Conservation (phyloP, 2,888 invertebrate species). For the Gortyna flavago region DNA sequence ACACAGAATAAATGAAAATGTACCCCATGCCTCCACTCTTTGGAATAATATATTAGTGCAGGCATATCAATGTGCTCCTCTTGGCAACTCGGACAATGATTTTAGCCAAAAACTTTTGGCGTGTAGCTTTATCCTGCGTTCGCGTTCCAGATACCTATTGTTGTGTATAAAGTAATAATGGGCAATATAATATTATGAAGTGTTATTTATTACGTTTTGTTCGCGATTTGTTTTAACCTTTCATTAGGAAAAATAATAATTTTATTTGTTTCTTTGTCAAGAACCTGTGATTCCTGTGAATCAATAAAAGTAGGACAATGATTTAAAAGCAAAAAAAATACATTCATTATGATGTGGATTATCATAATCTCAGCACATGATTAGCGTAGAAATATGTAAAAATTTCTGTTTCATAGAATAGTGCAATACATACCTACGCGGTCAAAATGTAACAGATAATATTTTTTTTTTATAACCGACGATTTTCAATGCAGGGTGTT, state of each 20-base stretch:
- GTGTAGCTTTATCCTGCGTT: conserved; percentile 42
- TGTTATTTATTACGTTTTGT: neutral
- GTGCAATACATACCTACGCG: no score
- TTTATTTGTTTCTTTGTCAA: neutral
- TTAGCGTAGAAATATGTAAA: neutral
- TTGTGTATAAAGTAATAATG: conserved; percentile 28
- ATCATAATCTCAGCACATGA: neutral
- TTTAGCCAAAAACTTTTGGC: conserved; percentile 67
- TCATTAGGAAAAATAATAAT: neutral
- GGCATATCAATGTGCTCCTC: conserved; percentile 45
- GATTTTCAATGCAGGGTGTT: neutral
- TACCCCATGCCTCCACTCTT: conserved; percentile 9
- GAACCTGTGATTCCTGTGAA: neutral
- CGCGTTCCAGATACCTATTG: conserved; percentile 33
- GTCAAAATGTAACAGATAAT: neutral
- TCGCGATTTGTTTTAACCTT: neutral
- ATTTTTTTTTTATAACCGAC: neutral
- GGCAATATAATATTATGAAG: neutral
- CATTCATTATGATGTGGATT: neutral
- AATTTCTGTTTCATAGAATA: neutral
- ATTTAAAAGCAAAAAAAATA: neutral
- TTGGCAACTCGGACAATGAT: conserved; percentile 62
- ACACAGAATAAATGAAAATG: conserved; percentile 54
- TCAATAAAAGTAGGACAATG: neutral
- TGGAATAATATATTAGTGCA: conserved; percentile 45